Base-by-base conservation (phyloP, 2,113 vertebrate genomes). In the Scolopax mira region DNA sequence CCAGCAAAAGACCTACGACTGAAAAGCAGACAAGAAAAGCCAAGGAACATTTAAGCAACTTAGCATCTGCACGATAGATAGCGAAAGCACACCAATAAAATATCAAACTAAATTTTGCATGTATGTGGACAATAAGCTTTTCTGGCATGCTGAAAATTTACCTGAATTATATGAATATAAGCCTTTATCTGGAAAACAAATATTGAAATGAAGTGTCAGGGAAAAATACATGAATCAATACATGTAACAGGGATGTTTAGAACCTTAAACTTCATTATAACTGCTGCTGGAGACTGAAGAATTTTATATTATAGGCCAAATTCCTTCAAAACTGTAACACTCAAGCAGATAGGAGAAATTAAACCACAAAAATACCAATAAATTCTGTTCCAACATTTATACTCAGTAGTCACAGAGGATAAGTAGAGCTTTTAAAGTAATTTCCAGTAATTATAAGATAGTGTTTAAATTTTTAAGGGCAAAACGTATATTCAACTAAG, bases 161-260 rank as follows among this genome's bases (percentile, higher is more conserved):
- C 99, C 99, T 99, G 99, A 98, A 98, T 98, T 99, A 98, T 99
- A 98, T 95, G 98, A 98, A 98, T 98, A 98, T 88, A 98, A 98
- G 98, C 98, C 98, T 98, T 98, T 98, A 98, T 98, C 99, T 99
- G 99, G 97, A 97, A 99, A 99, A 98, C 95, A 98, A 98, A 98
- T 97, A 98, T 98, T 96, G 97, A 97, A 97, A 98, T 98, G 98
- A 98, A 97, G 96, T 85, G 90, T 98, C 97, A 98, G 96, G 96
- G 87, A 94, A 93, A 94, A 85, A 94, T 94, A 95, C 48, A 93
- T 91, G 96, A 97, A 95, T 78, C 54, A 90, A 80, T 67, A 96
- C 66, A 96, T 96, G 94, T 90, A 96, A 97, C 88, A 96, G 91
- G 91, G 93, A 84, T 96, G 79, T 74, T 86, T 23, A 95, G 81